Evolutionary conservation across 2,113 vertebrate genomes (phyloP), one percentile per base, ranked within the genome.

Genomic region (Pterocles burchelli): DNA sequence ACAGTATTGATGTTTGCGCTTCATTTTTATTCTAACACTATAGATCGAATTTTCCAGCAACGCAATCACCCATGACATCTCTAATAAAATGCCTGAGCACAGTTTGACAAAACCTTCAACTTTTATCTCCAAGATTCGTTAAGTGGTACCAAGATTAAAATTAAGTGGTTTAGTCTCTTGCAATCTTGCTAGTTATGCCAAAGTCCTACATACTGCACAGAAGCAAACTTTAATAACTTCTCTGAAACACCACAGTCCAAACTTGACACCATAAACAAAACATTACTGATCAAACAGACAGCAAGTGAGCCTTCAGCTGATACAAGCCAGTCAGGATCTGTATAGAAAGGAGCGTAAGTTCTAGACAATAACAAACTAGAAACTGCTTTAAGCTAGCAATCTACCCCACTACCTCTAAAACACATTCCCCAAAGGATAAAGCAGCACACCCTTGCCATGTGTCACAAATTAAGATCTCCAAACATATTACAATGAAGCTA

Each of bases 221-320:
- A 90, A 95, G 70, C 76, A 96, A 88, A 46, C 58, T 88, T 67
- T 49, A 85, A 33, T 61, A 49, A 33, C 36, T 78, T 49, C 63
- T 82, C 62, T 81, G 52, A 73, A 95, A 65, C 80, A 78, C 31
- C 61, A 78, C 48, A 89, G 61, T 93, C 65, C 88, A 96, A 95
- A 81, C 61, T 92, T 81, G 89, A 95, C 61, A 90, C 41, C 74
- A 72, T 55, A 68, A 95, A 58, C 49, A 92, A 94, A 90, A 84
- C 63, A 88, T 84, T 82, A 89, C 54, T 88, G 86, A 85, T 82
- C 80, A 95, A 81, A 94, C 9, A 14, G 80, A 90, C 38, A 97
- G 57, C 85, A 96, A 93, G 45, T 20, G 45, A 96, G 54, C 72
- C 85, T 93, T 90, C 85, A 87, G 93, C 72, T 88, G 85, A 87